Conservation (phyloP, 2,797 vertebrate genomes). For the Lutjanus campechanus region DNA sequence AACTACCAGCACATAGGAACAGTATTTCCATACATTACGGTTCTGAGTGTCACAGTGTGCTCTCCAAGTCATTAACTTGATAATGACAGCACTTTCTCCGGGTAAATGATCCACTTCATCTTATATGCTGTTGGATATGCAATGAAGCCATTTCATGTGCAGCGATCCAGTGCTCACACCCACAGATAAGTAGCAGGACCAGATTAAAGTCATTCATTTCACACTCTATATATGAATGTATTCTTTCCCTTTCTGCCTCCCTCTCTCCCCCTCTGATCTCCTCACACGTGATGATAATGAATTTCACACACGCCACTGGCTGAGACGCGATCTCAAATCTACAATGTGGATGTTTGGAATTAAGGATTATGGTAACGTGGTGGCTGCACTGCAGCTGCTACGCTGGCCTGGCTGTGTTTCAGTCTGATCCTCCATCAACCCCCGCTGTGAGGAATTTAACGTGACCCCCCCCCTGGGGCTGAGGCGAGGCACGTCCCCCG, state of each 20-base stretch:
- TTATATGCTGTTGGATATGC: slow-evolving; percentile 22
- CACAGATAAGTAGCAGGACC: slow-evolving; percentile 43
- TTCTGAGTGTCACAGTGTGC: background rate
- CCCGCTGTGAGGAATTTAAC: slow-evolving; percentile 22
- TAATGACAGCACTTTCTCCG: slow-evolving; percentile 25
- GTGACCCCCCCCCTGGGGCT: background rate
- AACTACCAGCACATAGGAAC: background rate
- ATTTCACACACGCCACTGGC: slow-evolving; percentile 24
- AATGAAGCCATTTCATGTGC: slow-evolving; percentile 31
- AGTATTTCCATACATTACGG: background rate
- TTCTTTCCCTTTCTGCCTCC: background rate
- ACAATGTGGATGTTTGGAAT: slow-evolving; percentile 26
- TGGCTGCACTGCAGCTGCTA: slow-evolving; percentile 2
- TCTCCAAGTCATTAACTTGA: slow-evolving; percentile 23
- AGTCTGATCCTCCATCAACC: slow-evolving; percentile 22
- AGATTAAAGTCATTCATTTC: slow-evolving; percentile 60
- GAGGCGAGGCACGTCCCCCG: slow-evolving; percentile 2
- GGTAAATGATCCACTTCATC: slow-evolving; percentile 37
- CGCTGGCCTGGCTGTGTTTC: background rate
- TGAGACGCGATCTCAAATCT: slow-evolving; percentile 24
- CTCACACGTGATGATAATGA: slow-evolving; percentile 22
- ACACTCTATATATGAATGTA: slow-evolving; percentile 38
- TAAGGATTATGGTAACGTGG: slow-evolving; percentile 3
- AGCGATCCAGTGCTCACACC: slow-evolving; percentile 14
- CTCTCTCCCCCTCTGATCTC: slow-evolving; percentile 13